Evolutionary conservation across 2,113 vertebrate genomes (phyloP).

Genomic region (Ondatra zibethicus): DNA sequence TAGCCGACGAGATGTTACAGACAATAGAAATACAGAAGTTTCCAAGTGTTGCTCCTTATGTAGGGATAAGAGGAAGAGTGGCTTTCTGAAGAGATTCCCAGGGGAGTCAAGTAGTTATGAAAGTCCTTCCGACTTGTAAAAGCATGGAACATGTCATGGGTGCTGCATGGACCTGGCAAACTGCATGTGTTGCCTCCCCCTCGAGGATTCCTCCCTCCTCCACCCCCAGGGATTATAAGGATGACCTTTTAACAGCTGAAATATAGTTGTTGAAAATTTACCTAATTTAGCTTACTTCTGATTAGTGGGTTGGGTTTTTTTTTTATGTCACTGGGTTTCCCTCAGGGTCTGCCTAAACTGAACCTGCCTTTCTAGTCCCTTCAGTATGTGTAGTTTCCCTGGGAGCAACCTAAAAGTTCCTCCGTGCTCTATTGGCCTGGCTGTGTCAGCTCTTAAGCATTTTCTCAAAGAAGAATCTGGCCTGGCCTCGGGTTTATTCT

Average conservation of each 20-base stretch:
- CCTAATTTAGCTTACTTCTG: slow-evolving; percentile 18
- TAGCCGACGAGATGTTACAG: neutral
- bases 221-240: slow-evolving; percentile 88
- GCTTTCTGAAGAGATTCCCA: neutral
- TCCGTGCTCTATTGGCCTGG: neutral
- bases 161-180: slow-evolving; percentile 13
- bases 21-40: neutral
- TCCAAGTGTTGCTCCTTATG: slow-evolving; percentile 24
- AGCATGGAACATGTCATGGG: neutral
- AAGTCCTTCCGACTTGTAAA: slow-evolving; percentile 29
- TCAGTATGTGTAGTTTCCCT: neutral
- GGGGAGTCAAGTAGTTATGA: neutral
- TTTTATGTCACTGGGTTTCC: neutral
- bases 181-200: slow-evolving; percentile 57
- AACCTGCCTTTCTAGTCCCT: slow-evolving; percentile 2
- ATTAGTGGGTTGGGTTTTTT: neutral
- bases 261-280: slow-evolving; percentile 76
- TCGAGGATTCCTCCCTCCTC: accelerated
- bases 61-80: neutral
- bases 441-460: slow-evolving; percentile 43
- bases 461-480: slow-evolving; percentile 55
- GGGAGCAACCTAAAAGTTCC: neutral
- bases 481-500: slow-evolving; percentile 49
- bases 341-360: neutral
- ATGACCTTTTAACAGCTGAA: slow-evolving; percentile 91